Evolutionary conservation across 2,797 vertebrate species (phyloP).

Genomic region (Poeciliopsis paucimaculata): DNA sequence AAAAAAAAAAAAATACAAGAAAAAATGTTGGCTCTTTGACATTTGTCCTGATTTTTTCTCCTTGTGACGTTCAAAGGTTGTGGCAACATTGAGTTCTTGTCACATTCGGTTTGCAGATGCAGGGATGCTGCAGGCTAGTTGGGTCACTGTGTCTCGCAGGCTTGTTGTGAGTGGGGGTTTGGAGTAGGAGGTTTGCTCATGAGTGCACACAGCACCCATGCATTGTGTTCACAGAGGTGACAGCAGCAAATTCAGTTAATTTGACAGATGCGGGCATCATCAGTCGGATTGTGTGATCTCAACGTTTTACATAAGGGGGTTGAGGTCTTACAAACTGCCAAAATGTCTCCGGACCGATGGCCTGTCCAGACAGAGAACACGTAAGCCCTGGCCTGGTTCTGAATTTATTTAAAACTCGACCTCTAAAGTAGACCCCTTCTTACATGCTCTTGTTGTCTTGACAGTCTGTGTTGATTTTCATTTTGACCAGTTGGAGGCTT

Average conservation of each 20-base stretch:
- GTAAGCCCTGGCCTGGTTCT: constrained; percentile 4
- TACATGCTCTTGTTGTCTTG: constrained; percentile 20
- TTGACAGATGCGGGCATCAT: constrained; percentile 70
- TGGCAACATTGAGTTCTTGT: constrained; percentile 49
- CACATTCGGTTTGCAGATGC: constrained; percentile 47
- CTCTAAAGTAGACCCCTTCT: constrained; percentile 5
- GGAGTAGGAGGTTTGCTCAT: constrained; percentile 43
- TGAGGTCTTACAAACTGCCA: constrained; percentile 63
- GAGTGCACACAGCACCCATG: constrained; percentile 34
- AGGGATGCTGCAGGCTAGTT: constrained; percentile 44
- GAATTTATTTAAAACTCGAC: constrained; percentile 17
- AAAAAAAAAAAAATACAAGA: too few species aligned
- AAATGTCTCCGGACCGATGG: constrained; percentile 63
- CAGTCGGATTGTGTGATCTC: constrained; percentile 72
- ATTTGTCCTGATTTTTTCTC: background rate
- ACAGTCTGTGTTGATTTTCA: constrained; percentile 51
- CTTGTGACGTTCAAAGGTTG: constrained; percentile 13
- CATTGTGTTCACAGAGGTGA: constrained; percentile 41
- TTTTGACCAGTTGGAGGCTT: constrained; percentile 52
- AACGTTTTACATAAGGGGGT: constrained; percentile 68
- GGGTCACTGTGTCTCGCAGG: constrained; percentile 48
- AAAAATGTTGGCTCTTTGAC: background rate
- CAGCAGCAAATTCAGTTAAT: constrained; percentile 59
- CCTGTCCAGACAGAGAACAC: constrained; percentile 33
- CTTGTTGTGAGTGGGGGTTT: constrained; percentile 33